Evolutionary conservation across 2,797 vertebrate genomes (phyloP).

Genomic region (Melanotaenia parkinsoni): DNA sequence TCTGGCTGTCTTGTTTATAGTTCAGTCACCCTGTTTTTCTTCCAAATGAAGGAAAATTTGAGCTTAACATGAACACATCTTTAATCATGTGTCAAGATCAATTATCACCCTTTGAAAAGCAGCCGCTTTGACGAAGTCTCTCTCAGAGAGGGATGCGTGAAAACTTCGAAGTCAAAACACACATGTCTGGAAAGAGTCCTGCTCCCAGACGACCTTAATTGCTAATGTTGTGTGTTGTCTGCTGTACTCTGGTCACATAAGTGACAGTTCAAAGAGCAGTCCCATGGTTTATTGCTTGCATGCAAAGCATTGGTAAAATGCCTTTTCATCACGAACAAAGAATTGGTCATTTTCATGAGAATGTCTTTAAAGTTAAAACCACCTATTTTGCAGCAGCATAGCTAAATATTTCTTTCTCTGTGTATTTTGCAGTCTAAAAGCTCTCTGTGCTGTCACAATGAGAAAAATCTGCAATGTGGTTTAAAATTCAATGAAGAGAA

Average conservation of each 20-base stretch:
- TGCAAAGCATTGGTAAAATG: conserved; percentile 53
- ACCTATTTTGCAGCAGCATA: conserved; percentile 36
- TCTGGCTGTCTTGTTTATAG: conserved; percentile 79
- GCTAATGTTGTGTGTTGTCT: conserved; percentile 64
- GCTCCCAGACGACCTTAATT: conserved; percentile 71
- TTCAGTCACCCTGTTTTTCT: conserved; percentile 81
- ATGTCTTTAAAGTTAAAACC: conserved; percentile 59
- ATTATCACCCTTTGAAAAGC: conserved; percentile 74
- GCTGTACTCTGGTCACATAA: conserved; percentile 43
- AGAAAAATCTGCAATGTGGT: conserved; percentile 41
- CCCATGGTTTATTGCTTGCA: conserved; percentile 50
- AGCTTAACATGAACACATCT: conserved; percentile 82
- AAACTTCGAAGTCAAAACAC: conserved; percentile 58
- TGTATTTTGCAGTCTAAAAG: conserved; percentile 36
- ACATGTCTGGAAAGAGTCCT: conserved; percentile 69
- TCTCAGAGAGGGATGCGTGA: conserved; percentile 61
- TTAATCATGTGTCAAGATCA: conserved; percentile 84
- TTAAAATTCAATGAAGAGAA: conserved; percentile 24
- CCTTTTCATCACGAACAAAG: conserved; percentile 62
- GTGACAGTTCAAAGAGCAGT: conserved; percentile 75
- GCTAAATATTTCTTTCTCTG: conserved; percentile 37
- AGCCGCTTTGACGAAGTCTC: conserved; percentile 54
- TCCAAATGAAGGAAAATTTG: conserved; percentile 72
- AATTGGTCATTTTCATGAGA: conserved; percentile 66
- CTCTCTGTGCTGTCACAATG: conserved; percentile 39